Evolutionary conservation across 2,888 invertebrate genomes (phyloP), one percentile per base, ranked within the genome.

Genomic region (Sepiola atlantica): DNA sequence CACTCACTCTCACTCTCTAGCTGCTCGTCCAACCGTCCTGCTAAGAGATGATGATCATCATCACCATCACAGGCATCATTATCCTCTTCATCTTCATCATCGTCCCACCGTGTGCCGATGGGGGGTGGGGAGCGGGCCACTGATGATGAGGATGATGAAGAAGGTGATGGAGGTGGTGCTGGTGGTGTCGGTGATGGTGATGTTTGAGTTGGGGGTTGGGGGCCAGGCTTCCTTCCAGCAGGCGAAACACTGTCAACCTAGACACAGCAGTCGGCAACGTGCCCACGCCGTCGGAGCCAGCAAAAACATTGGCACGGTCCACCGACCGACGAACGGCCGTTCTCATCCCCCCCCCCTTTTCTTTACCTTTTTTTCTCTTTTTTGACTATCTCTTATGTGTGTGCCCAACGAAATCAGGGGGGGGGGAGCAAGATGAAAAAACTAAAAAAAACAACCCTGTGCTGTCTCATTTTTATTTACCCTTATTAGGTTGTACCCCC

Each of bases 211-310:
- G 90, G n/a, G n/a, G 24, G 90, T 28, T 90, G 45, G 54, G n/a
- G n/a, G 77, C n/a, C n/a, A 77, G 77, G 77, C 77, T 77, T 77
- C 77, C 77, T 92, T 92, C 92, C 92, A 93, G 93, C 61, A 93
- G 55, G 93, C 93, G 93, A 93, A 45, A 35, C 55, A 61, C 57
- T 93, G 93, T 93, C 93, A 93, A 93, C 93, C 4, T 61, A 93
- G 57, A 93, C 77, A 77, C 93, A 61, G 93, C 61, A 93, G 93
- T 93, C 93, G 93, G 93, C 93, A 93, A n/a, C 32, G 55, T 93
- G 93, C 93, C 93, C 93, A 93, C 35, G 32, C 61, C 57, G 93
- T 61, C 93, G 35, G 93, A 93, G 93, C 92, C 92, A 92, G 45
- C 92, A 92, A 92, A 92, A 92, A 92, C 92, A 92, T 92, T 92